These are phyloP conservation scores for Rhea americana DNA, from an alignment of 2,113 vertebrate species.

Conservation along the genomic window DNA sequence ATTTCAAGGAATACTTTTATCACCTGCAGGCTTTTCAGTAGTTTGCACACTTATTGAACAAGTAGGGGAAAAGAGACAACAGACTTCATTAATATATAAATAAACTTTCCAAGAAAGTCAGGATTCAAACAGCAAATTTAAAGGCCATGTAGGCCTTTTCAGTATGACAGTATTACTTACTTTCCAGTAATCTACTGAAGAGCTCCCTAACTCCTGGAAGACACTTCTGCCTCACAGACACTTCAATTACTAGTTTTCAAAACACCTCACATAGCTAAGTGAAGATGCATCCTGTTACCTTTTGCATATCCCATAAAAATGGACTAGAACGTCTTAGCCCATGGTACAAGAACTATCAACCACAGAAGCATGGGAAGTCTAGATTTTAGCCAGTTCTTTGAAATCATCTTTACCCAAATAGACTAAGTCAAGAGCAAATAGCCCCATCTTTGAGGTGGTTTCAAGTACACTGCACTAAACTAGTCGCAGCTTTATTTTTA, in stretches of 20 bases:
- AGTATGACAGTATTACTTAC: neutral
- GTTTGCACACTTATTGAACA: neutral
- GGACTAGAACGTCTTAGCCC: neutral
- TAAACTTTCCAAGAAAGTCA: neutral
- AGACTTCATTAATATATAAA: neutral
- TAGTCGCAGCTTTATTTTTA: neutral
- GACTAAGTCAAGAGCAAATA: neutral
- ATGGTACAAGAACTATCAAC: neutral
- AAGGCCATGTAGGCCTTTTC: neutral
- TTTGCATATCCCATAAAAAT: neutral
- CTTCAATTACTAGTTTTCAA: neutral
- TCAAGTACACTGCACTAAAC: neutral
- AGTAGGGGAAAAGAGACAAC: neutral
- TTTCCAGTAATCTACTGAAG: neutral
- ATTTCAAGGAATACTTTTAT: constrained; percentile 34
- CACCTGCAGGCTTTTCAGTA: neutral
- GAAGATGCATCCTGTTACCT: neutral
- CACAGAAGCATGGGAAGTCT: neutral
- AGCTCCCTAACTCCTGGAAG: neutral
- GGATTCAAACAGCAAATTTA: neutral
- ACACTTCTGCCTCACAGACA: neutral
- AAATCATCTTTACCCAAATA: neutral
- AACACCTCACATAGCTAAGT: neutral
- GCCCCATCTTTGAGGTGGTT: neutral
- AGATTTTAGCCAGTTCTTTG: neutral